phyloP scores from a whole-genome alignment of 2,888 invertebrate species.

The Ectropis crepuscularia region DNA sequence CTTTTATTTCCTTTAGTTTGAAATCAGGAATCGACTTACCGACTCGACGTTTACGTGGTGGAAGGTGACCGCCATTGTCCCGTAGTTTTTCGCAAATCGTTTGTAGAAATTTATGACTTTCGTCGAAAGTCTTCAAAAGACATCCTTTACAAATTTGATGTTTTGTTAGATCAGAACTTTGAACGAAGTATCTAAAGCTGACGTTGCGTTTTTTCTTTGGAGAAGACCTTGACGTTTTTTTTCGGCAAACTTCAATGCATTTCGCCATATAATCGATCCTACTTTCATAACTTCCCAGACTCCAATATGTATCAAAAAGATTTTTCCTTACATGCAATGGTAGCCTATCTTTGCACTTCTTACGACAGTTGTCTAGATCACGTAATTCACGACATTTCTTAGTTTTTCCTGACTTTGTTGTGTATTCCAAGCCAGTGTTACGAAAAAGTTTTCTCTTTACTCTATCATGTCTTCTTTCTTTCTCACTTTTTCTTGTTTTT shows the following conservation, averaged over 20 bases:
- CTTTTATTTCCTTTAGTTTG: conserved; percentile 24
- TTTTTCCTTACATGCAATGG: conserved; percentile 14
- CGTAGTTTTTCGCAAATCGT: conserved; percentile 16
- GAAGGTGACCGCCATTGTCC: conserved; percentile 17
- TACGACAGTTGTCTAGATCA: conserved; percentile 24
- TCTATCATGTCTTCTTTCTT: conserved; percentile 10
- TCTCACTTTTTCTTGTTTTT: no score
- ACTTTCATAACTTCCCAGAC: conserved; percentile 8
- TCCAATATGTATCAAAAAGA: conserved; percentile 14
- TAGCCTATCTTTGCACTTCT: conserved; percentile 21
- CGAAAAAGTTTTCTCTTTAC: conserved; percentile 5
- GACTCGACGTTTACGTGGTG: conserved; percentile 12
- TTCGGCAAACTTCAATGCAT: conserved; percentile 8
- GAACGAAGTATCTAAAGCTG: conserved; percentile 2
- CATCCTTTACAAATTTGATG: conserved; percentile 1
- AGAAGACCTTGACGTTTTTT: conserved; percentile 13
- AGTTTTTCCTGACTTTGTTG: conserved; percentile 18
- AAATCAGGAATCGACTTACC: conserved; percentile 8
- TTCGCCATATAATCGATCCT: not conserved
- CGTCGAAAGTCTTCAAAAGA: not conserved
- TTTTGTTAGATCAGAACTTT: not conserved
- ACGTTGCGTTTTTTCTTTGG: conserved; percentile 13
- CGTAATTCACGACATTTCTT: conserved; percentile 16
- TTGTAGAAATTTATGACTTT: conserved; percentile 5
- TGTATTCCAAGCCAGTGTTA: conserved; percentile 1